These are phyloP conservation scores for Creontiades dilutus DNA, from an alignment of 2,888 invertebrate species.

Conservation along the genomic window DNA sequence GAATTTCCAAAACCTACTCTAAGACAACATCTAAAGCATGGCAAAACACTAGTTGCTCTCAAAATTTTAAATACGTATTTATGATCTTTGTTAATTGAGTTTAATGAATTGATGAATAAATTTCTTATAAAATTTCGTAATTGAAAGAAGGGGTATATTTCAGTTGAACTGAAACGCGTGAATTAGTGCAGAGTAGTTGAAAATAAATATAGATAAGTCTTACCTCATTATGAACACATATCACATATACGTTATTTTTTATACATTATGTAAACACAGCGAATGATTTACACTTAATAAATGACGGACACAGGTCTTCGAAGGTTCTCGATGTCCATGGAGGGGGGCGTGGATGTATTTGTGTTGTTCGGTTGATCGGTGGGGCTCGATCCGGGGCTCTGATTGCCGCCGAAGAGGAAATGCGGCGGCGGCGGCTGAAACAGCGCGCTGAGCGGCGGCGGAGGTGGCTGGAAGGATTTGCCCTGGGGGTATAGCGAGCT, in stretches of 20 bases:
- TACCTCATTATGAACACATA: conserved; percentile 73
- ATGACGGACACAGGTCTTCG: conserved; percentile 86
- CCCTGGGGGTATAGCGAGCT: conserved; percentile 82
- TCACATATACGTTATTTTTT: conserved; percentile 66
- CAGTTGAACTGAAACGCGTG: conserved; percentile 7
- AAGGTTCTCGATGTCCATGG: conserved; percentile 79
- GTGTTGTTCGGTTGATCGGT: conserved; percentile 71
- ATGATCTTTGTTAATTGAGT: background rate
- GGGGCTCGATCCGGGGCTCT: conserved; percentile 78
- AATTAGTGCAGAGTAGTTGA: conserved; percentile 9
- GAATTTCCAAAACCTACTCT: conserved; percentile 45
- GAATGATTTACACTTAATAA: conserved; percentile 80
- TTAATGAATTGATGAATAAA: background rate
- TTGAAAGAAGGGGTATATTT: background rate
- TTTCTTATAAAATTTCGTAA: background rate
- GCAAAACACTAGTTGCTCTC: conserved; percentile 12
- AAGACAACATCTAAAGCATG: conserved; percentile 56
- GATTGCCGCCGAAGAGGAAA: conserved; percentile 77
- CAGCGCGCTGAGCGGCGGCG: conserved; percentile 73
- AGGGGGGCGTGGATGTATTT: conserved; percentile 69
- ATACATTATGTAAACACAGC: conserved; percentile 32
- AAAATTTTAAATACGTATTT: background rate
- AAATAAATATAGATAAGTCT: conserved; percentile 65
- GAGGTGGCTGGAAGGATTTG: conserved; percentile 76
- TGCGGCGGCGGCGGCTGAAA: conserved; percentile 79